Evolutionary conservation across 1,140 invertebrate species (phyloP), one percentile per base, ranked within the genome.

Genomic region (Vanessa tameamea): DNA sequence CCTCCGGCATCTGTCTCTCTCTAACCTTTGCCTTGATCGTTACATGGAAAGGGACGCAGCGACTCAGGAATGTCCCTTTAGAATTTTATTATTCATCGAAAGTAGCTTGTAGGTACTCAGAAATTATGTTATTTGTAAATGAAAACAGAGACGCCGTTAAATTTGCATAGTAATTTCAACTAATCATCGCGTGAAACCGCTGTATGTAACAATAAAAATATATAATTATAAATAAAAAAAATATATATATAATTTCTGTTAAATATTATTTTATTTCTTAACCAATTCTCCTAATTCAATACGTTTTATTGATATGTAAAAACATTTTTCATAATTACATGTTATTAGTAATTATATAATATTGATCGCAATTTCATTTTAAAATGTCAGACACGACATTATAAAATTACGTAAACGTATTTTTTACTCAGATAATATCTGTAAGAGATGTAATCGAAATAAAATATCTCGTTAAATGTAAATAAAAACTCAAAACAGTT

Each of bases 61-160:
- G 67, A 79, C 72, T 47, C 31, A 82, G 82, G 90, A 92, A 92
- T 92, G 89, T 89, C 82, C 78, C 78, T 76, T 76, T 84, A 84
- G 82, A 78, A 84, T 86, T 82, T 87, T 89, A 87, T 88, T 90
- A 89, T 88, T 89, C 83, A 88, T 78, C 79, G 82, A 85, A 87
- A 84, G 85, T 81, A 73, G 72, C 73, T 63, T 64, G 70, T 77
- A 73, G 64, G 69, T 79, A 74, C 64, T 68, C 50, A 67, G 71
- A 82, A 81, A 79, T 82, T 84, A 74, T 78, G 78, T 79, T 81
- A 81, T 79, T 82, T 79, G 78, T 78, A 69, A 80, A 76, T 66
- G 73, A 77, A 77, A 79, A 75, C 72, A 69, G 16, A 31, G 31
- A 23, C 20, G 20, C 20, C 13, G 26, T 61, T 31, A 37, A n/a